Evolutionary conservation across 2,888 invertebrate genomes (phyloP).

Genomic region (Rotaria socialis): DNA sequence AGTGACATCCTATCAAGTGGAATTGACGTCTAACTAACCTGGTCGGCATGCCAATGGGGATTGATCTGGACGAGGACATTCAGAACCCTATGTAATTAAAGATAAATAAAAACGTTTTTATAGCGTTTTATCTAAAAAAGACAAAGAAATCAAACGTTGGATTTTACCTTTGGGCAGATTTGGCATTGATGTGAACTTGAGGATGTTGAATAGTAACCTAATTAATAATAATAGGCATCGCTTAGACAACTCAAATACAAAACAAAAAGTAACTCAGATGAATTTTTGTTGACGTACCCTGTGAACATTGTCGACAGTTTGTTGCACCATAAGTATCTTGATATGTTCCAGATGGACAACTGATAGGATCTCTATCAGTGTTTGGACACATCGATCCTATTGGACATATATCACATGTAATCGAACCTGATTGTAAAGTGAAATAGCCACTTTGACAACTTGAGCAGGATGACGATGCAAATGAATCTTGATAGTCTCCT

Average conservation of each 20-base stretch:
- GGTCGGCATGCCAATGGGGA: not conserved
- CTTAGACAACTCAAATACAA: too few species aligned
- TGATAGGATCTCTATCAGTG: not conserved
- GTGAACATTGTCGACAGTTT: not conserved
- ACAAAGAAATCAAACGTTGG: not conserved
- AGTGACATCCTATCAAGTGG: too few species aligned
- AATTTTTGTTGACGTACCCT: not conserved
- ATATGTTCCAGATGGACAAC: constrained; percentile 14
- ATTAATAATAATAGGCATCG: not conserved
- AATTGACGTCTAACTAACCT: not conserved
- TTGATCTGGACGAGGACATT: not conserved
- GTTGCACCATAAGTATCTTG: not conserved
- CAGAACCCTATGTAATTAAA: not conserved
- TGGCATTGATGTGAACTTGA: not conserved
- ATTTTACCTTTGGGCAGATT: not conserved
- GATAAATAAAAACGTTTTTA: not conserved
- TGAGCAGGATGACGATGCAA: not conserved
- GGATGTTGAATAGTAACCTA: not conserved
- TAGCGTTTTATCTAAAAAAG: too few species aligned
- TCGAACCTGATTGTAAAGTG: not conserved
- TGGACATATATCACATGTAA: not conserved
- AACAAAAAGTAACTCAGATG: too few species aligned
- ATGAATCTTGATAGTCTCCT: not conserved
- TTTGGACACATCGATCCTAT: not conserved
- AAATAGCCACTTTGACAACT: not conserved